Base-by-base conservation (phyloP, 2,113 vertebrate species). In the Salvator merianae region DNA sequence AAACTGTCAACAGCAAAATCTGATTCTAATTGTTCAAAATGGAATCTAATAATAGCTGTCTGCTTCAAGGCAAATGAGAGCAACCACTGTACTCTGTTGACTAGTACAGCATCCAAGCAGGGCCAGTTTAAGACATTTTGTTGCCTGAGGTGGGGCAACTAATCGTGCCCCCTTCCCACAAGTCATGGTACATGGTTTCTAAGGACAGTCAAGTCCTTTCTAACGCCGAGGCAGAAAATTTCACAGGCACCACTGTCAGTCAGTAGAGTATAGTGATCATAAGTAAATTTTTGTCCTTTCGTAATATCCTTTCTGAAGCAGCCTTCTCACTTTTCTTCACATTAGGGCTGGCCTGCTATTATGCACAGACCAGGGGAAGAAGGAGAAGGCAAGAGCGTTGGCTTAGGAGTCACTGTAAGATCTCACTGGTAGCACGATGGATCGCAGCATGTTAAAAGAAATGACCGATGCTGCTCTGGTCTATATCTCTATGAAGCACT, bases 31-130 rank as follows among this genome's bases (percentile, higher is more conserved):
- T 53, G 55, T 50, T 79, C 30, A 63, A 36, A 84, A 73, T 34
- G 47, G 68, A 38, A 28, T 47, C 55, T 85, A 79, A 85, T 65
- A 85, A 85, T 85, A 79, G 59, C 83, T 85, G 68, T 22, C 69
- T 50, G 77, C 38, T 85, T 79, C 3, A 2, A 38, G 83, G 40
- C 77, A 66, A 79, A 79, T 13, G 66, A 84, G 22, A 34, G 83
- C 55, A 79, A 36, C 38, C 7, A 14, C 68, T 26, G 10, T 72
- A 36, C 63, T 50, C n/a, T 8, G 2, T 12, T 65, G 69, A 38
- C 38, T 47, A 55, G 30, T 36, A 30, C 36, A 72, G 53, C 38
- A 32, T 50, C 32, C 26, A 65, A 43, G 12, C 30, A n/a, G 16
- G 66, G n/a, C 66, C 13, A 3, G 66, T 16, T 32, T 69, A 18